phyloP scores from a whole-genome alignment of 2,113 vertebrate genomes.

The Gnathonemus longibarbis region DNA sequence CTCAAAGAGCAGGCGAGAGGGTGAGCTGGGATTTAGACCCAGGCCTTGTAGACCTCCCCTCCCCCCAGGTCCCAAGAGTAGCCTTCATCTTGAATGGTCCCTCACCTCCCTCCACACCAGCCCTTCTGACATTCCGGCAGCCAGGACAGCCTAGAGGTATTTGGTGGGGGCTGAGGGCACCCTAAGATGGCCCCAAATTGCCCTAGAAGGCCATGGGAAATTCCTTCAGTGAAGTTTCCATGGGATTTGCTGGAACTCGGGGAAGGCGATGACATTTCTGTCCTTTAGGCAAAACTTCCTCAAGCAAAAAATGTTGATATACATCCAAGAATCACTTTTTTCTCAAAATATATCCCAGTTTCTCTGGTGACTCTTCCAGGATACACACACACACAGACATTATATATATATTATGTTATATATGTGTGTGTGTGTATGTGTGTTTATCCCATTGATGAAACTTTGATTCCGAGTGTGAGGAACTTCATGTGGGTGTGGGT shows the following conservation, averaged over 20 bases:
- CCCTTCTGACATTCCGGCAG: neutral
- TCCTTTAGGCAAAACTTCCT: neutral
- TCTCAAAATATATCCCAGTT: neutral
- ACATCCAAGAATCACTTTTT: neutral
- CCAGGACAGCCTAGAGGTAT: neutral
- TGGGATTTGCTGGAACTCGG: neutral
- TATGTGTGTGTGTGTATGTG: too few species aligned
- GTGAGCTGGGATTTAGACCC: neutral
- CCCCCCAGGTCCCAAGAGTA: neutral
- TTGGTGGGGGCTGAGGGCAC: neutral
- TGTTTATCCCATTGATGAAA: neutral
- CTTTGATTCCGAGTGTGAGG: neutral
- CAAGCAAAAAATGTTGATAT: neutral
- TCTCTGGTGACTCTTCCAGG: neutral
- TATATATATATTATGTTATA: too few species aligned
- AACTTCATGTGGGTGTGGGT: neutral
- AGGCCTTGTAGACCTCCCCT: neutral
- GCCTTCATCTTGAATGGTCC: neutral
- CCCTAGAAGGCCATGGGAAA: constrained; percentile 11
- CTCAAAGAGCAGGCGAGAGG: neutral
- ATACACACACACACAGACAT: neutral
- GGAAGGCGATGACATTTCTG: neutral
- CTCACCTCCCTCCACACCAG: neutral
- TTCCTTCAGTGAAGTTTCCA: neutral
- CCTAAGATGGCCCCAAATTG: neutral